phyloP scores from a whole-genome alignment of 53 echinoderm and acorn worm genomes.

The Pentamera pediparva region DNA sequence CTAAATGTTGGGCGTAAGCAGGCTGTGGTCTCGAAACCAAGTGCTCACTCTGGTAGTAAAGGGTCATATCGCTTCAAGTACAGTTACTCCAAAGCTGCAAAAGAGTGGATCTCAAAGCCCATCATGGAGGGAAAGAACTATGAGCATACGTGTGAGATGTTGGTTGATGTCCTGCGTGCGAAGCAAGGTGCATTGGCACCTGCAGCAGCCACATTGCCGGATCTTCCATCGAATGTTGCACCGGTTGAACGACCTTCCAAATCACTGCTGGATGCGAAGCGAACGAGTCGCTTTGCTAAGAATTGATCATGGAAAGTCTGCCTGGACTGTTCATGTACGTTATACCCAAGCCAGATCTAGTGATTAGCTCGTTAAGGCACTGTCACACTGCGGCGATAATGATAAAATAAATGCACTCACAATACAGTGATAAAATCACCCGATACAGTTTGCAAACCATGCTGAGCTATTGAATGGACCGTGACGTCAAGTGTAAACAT shows the following conservation, averaged over 20 bases:
- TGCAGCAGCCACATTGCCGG: neutral
- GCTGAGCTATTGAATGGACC: no score
- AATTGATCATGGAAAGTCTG: neutral
- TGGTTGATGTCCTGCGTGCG: neutral
- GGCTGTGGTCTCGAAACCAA: neutral
- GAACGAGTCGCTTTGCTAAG: slow-evolving; percentile 13
- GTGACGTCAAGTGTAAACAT: no score
- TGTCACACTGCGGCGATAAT: no score
- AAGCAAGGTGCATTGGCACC: neutral
- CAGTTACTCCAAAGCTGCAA: slow-evolving; percentile 1
- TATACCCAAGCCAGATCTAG: no score
- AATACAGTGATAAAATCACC: no score
- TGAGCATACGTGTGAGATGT: neutral
- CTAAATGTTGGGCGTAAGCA: slow-evolving; percentile 27
- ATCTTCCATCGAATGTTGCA: slow-evolving; percentile 2
- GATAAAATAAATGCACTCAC: no score
- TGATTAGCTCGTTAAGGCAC: no score
- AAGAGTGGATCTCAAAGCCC: slow-evolving; percentile 2
- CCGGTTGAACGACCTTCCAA: slow-evolving; percentile 1
- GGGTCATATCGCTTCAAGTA: neutral
- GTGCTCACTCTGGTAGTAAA: neutral
- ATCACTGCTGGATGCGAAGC: neutral
- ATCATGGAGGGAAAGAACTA: neutral
- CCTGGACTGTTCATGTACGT: no score
- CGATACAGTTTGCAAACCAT: no score